Percentiles rank a stretch among this genome's conserved stretches.
These are phyloP conservation scores for Gobio gobio DNA, from an alignment of 2,113 vertebrate species.

Conservation along the genomic window DNA sequence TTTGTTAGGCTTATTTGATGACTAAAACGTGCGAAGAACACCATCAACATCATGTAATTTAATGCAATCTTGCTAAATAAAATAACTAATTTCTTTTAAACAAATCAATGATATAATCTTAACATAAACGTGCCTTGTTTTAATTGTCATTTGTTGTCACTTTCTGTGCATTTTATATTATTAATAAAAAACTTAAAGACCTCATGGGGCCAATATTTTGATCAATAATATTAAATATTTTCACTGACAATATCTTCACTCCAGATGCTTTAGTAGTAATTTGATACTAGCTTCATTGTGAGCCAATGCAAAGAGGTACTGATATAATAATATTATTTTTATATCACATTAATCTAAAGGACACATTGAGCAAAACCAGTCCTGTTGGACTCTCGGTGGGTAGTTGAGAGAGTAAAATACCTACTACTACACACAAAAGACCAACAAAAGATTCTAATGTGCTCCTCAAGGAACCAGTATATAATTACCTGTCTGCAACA, in stretches of 20 bases:
- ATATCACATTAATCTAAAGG: background rate
- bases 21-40: no score
- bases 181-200: background rate
- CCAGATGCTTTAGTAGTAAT: background rate
- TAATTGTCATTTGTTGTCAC: background rate
- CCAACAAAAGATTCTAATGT: background rate
- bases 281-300: conserved; percentile 8
- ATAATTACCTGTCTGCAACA: conserved; percentile 19
- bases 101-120: no score
- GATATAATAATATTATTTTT: conserved; percentile 36
- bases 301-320: conserved; percentile 16
- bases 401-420: background rate
- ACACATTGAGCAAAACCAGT: background rate
- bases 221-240: conserved; percentile 32
- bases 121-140: no score
- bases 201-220: background rate
- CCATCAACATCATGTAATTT: no score
- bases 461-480: background rate
- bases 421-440: background rate
- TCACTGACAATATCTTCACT: conserved; percentile 14
- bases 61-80: no score
- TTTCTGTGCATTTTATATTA: background rate
- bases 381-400: conserved; percentile 19
- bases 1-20: no score
- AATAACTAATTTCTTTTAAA: no score